Base-by-base conservation (phyloP, 2,113 vertebrate species). In the Acanthochromis polyacanthus region DNA sequence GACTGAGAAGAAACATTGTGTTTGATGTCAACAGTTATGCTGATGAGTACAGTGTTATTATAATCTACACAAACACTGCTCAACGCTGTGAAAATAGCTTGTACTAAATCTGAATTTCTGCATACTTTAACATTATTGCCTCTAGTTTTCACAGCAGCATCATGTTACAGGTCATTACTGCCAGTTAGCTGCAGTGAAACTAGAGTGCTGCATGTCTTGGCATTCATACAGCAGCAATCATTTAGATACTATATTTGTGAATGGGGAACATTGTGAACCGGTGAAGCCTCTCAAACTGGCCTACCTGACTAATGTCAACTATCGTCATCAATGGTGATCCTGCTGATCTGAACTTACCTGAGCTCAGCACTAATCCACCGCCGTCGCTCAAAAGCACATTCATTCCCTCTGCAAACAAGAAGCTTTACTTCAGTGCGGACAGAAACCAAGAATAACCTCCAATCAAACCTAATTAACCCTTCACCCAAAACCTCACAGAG, bases 321-420 rank as follows among this genome's bases (percentile, higher is more conserved):
- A 38, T 70, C 78, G 71, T 88, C 85, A 75, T 82, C 52, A 55
- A 0, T 68, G 28, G 48, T 80, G 62, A 87, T 77, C 79, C 77
- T 72, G 68, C 59, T 88, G 70, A 74, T 75, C 80, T 84, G 51
- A 78, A 86, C 0, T 23, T 64, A 62, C 40, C 70, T 68, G 61
- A 83, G 64, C 81, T 82, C 70, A 48, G 40, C 43, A 28, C 45
- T 88, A 84, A 92, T 88, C 88, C 83, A 59, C 32, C 22, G 55
- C 16, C 50, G 58, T 60, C 50, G 52, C 60, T 76, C 19, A 70
- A 71, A 84, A 75, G 71, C 57, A 55, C 62, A 70, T 55, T 69
- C 51, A 59, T 66, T 67, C 68, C 46, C 51, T 1, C 46, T 38
- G 64, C 38, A n/a, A 75, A 70, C 82, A 89, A 90, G 82, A 19